A percentile compares a stretch with the other conserved stretches of the same genome.
Evolutionary conservation across 2,113 vertebrate genomes (phyloP).

Genomic region (Uria aalge): DNA sequence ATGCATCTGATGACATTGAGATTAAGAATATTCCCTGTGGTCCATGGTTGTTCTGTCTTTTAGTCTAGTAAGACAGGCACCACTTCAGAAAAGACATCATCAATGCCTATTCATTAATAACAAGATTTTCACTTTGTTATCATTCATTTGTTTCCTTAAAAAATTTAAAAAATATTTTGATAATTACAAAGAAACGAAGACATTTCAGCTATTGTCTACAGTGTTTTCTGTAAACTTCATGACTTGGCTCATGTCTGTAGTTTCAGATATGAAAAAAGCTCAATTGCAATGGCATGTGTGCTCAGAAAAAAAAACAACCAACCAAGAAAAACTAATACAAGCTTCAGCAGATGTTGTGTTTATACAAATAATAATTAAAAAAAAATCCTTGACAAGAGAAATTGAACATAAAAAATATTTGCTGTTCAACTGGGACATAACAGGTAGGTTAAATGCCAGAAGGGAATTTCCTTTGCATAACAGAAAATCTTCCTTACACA

Average conservation of each 20-base stretch:
- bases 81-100: neutral
- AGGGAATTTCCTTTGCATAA: neutral
- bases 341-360: neutral
- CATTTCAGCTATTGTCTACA: neutral
- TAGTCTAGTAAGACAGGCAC: neutral
- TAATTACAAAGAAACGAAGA: neutral
- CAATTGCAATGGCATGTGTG: neutral
- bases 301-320: neutral
- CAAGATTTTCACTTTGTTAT: neutral
- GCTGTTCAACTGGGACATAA: neutral
- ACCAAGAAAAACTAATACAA: neutral
- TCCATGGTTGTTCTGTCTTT: neutral
- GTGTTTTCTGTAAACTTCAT: neutral
- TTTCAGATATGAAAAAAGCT: neutral
- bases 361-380: neutral
- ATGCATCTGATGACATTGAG: neutral
- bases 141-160: neutral
- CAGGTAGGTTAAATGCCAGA: neutral
- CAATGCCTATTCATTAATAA: neutral
- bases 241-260: neutral
- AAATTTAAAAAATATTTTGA: rapidly evolving
- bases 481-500: neutral
- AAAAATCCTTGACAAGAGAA: neutral
- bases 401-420: neutral
- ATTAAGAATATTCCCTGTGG: neutral